Conservation (phyloP, 2,113 vertebrate species). For the Rhineura floridana region DNA sequence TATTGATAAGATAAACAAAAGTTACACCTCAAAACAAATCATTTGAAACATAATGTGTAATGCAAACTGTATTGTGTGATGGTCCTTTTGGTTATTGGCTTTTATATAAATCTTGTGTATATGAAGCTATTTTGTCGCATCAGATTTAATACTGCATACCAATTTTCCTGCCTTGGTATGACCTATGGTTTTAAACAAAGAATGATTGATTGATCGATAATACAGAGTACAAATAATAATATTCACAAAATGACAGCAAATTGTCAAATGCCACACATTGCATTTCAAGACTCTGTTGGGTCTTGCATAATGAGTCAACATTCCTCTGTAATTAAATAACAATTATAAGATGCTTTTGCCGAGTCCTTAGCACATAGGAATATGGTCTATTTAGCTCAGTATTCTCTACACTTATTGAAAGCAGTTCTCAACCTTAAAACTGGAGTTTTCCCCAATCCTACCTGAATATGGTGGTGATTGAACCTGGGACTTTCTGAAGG, state of each 20-base stretch:
- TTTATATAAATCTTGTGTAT: not conserved
- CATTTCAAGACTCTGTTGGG: not conserved
- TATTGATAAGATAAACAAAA: not conserved
- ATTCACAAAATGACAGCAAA: not conserved
- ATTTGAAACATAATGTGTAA: not conserved
- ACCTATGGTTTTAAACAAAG: not conserved
- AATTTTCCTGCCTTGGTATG: not conserved
- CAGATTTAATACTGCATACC: not conserved
- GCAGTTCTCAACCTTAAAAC: too few relatives aligned
- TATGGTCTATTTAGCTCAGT: too few relatives aligned
- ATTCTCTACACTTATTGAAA: too few relatives aligned
- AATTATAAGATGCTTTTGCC: not conserved
- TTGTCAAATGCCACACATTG: not conserved
- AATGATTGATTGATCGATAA: not conserved
- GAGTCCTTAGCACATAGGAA: too few relatives aligned
- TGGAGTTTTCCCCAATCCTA: not conserved
- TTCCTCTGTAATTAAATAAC: not conserved
- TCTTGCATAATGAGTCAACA: not conserved
- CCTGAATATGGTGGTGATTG: not conserved
- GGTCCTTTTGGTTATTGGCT: not conserved
- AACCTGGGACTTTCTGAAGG: not conserved
- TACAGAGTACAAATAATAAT: not conserved
- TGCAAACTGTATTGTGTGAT: not conserved
- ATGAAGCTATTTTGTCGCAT: not conserved
- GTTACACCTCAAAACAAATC: not conserved